Conservation (phyloP, 2,113 vertebrate species). For the Nycticebus coucang region DNA sequence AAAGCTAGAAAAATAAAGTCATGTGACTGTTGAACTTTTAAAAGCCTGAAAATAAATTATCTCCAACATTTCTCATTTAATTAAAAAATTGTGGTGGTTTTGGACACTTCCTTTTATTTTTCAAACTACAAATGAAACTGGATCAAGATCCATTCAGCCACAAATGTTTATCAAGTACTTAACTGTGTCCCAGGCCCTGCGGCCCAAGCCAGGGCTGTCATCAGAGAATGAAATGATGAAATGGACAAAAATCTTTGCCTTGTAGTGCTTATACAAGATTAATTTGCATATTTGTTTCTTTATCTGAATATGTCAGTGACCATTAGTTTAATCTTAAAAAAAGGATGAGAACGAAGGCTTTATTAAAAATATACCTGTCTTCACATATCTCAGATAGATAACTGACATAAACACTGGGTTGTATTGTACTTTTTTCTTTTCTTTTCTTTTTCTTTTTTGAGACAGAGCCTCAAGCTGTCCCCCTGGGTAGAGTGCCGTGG, state of each 20-base stretch:
- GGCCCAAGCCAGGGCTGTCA: neutral
- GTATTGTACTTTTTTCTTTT: neutral
- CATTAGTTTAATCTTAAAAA: slow-evolving; percentile 9
- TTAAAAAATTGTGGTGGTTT: neutral
- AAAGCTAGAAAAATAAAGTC: neutral
- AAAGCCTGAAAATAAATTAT: neutral
- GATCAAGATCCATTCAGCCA: neutral
- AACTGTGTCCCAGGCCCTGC: too few species aligned
- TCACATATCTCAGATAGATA: neutral
- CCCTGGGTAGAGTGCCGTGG: too few species aligned
- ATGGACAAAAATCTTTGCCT: neutral
- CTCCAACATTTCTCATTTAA: neutral
- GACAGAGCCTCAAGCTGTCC: too few species aligned
- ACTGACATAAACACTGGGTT: neutral
- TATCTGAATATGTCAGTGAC: neutral
- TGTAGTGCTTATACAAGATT: neutral
- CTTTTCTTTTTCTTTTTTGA: too few species aligned
- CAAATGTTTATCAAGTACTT: neutral
- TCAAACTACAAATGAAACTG: neutral
- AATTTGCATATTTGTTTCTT: neutral
- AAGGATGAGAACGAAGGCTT: neutral
- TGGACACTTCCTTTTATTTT: neutral
- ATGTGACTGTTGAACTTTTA: neutral
- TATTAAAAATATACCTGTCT: neutral
- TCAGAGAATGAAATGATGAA: neutral